phyloP scores from a whole-genome alignment of 2,113 vertebrate species.

The western clawed frog (Xenopus tropicalis) region UCB_Xtro_10.0 CM004451.2:63804501-63805000 shows the following conservation, averaged over 20 bases:
- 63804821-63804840: background rate
- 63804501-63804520: too few species aligned
- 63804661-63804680: background rate
- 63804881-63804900: conserved; percentile 1
- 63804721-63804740: conserved; percentile 34
- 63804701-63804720: conserved; percentile 19
- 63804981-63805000: conserved; percentile 13
- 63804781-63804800: background rate
- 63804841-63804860: conserved; percentile 12
- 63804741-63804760: conserved; percentile 23
- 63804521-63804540: background rate
- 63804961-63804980: background rate
- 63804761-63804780: conserved; percentile 20
- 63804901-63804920: conserved; percentile 5
- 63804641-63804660: too few species aligned
- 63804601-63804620: too few species aligned
- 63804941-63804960: conserved; percentile 2
- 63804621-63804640: too few species aligned
- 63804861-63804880: background rate
- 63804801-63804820: conserved; percentile 14
- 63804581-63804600: background rate
- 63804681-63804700: conserved; percentile 19
- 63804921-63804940: background rate
- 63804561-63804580: conserved; percentile 7
- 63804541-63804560: conserved; percentile 1